phyloP scores from a whole-genome alignment of 1,140 invertebrate genomes.

The Lamellibrachia luymesi region DNA sequence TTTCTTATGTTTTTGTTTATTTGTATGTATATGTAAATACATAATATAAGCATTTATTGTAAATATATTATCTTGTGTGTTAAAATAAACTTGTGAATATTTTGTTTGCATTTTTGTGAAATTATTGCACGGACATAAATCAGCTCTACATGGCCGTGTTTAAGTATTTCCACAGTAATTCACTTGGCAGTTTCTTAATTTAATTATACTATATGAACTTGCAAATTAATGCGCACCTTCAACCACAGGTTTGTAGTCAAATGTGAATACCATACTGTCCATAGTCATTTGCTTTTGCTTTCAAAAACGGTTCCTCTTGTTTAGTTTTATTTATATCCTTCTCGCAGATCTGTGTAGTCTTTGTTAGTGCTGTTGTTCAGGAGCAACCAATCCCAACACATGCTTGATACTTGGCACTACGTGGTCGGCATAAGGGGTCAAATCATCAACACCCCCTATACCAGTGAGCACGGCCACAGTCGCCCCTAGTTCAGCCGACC shows the following conservation, averaged over 20 bases:
- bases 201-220: no score
- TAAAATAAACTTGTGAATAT: background rate
- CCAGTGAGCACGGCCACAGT: slow-evolving; percentile 58
- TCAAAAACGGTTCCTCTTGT: no score
- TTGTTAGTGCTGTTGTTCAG: background rate
- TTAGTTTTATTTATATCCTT: no score
- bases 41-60: background rate
- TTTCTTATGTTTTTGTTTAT: background rate
- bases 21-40: background rate
- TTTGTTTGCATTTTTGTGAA: background rate
- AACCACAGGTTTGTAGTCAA: no score
- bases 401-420: slow-evolving; percentile 36
- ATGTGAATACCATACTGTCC: no score
- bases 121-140: background rate
- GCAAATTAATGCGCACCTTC: no score
- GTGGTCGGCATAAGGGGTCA: slow-evolving; percentile 44
- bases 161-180: background rate
- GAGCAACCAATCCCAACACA: slow-evolving; percentile 11
- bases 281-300: no score
- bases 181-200: background rate
- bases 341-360: no score
- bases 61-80: background rate
- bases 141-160: background rate
- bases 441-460: slow-evolving; percentile 43
- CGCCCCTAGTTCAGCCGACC: slow-evolving; percentile 55